Percentiles rank a stretch among this genome's conserved stretches.
Conservation (phyloP, 2,113 vertebrate genomes). For the Limanda limanda region DNA sequence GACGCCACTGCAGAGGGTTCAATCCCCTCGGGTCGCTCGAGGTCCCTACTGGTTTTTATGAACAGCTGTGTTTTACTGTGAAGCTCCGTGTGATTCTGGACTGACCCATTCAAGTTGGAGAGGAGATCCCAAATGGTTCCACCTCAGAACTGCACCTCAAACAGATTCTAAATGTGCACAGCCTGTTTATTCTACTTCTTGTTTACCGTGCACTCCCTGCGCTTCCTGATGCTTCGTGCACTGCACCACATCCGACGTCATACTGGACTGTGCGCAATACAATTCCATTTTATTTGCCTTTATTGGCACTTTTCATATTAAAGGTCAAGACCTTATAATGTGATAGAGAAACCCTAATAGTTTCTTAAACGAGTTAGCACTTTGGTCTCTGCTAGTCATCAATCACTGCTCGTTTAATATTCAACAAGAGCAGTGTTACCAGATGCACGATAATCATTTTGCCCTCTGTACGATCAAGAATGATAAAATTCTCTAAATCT, state of each 20-base stretch:
- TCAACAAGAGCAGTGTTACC: neutral
- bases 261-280: neutral
- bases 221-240: neutral
- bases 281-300: no score
- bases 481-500: no score
- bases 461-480: no score
- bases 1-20: no score
- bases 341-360: no score
- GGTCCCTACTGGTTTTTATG: constrained; percentile 21
- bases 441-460: no score
- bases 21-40: neutral
- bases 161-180: neutral
- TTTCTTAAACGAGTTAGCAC: no score
- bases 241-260: neutral
- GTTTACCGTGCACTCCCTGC: neutral
- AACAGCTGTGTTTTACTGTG: neutral
- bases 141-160: neutral
- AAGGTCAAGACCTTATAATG: no score
- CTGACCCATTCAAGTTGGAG: neutral
- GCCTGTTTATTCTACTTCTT: neutral
- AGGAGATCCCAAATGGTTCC: neutral
- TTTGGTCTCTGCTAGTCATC: no score
- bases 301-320: no score
- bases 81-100: neutral
- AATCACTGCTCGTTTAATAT: neutral